Conservation (phyloP, 2,797 vertebrate genomes). For the Neolamprologus multifasciatus region DNA sequence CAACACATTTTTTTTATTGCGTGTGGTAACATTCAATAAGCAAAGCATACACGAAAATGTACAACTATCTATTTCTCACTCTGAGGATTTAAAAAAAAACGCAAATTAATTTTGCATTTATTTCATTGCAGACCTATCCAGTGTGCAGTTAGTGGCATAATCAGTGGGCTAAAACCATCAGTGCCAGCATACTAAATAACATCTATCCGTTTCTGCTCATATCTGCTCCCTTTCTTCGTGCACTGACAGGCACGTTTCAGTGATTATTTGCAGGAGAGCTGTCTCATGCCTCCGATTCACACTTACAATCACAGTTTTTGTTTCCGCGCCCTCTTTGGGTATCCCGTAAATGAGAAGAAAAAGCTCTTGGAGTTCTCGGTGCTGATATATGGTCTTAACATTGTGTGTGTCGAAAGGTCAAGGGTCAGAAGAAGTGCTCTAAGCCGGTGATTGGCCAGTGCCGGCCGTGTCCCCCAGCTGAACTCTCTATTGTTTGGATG, state of each 20-base stretch:
- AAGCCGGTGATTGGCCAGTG: constrained; percentile 90
- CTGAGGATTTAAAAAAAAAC: neutral
- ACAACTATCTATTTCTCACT: neutral
- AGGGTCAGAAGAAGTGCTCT: constrained; percentile 72
- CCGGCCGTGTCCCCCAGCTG: constrained; percentile 88
- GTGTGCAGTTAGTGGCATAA: neutral
- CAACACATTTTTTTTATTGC: neutral
- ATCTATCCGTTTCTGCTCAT: constrained; percentile 15
- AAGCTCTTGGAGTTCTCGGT: constrained; percentile 47
- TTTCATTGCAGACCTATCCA: neutral
- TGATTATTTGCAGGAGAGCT: constrained; percentile 35
- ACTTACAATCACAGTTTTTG: constrained; percentile 54
- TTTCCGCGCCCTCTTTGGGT: constrained; percentile 51
- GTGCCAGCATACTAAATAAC: neutral
- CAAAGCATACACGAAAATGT: neutral
- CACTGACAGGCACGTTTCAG: constrained; percentile 18
- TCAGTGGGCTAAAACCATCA: neutral
- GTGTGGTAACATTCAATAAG: neutral
- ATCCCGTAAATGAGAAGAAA: constrained; percentile 49
- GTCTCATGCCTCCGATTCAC: constrained; percentile 49
- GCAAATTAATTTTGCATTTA: neutral
- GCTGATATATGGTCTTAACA: constrained; percentile 74
- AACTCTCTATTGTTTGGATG: constrained; percentile 83
- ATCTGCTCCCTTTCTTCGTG: neutral
- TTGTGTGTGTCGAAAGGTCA: constrained; percentile 77